Conservation (phyloP, 2,113 vertebrate species). For the Channa argus region DNA sequence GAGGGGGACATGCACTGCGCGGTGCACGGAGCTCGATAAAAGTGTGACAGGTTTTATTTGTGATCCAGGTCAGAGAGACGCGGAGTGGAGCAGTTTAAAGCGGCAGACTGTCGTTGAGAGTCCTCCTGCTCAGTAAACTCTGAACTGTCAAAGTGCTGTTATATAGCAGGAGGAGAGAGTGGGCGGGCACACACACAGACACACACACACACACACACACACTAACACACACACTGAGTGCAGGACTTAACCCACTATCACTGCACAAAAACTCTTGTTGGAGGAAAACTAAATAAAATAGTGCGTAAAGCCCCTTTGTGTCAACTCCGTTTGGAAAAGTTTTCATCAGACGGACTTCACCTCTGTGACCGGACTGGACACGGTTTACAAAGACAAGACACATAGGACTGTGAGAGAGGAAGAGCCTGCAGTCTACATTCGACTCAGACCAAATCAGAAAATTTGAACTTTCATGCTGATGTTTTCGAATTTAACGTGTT, state of each 20-base stretch:
- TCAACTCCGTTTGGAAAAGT: too few relatives aligned
- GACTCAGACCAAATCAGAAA: too few relatives aligned
- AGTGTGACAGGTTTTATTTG: background rate
- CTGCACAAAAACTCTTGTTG: background rate
- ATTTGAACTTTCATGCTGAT: too few relatives aligned
- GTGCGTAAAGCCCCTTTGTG: too few relatives aligned
- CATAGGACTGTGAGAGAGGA: too few relatives aligned
- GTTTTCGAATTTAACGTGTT: too few relatives aligned
- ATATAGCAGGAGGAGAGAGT: conserved; percentile 45
- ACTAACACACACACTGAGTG: background rate
- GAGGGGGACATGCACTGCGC: conserved; percentile 3
- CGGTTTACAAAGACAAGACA: too few relatives aligned
- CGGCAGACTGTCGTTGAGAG: conserved; percentile 8
- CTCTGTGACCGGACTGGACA: too few relatives aligned
- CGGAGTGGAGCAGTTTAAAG: background rate
- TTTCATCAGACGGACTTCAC: too few relatives aligned
- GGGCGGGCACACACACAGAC: conserved; percentile 38
- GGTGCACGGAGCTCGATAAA: too few relatives aligned
- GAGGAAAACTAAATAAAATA: too few relatives aligned
- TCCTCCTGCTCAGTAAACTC: conserved; percentile 55
- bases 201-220: conserved; percentile 22
- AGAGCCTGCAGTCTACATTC: too few relatives aligned
- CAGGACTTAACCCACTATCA: conserved; percentile 17
- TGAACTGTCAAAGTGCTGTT: conserved; percentile 63
- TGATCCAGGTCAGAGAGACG: background rate